phyloP scores from a whole-genome alignment of 2,113 vertebrate genomes.

The Himantopus leucocephalus region DNA sequence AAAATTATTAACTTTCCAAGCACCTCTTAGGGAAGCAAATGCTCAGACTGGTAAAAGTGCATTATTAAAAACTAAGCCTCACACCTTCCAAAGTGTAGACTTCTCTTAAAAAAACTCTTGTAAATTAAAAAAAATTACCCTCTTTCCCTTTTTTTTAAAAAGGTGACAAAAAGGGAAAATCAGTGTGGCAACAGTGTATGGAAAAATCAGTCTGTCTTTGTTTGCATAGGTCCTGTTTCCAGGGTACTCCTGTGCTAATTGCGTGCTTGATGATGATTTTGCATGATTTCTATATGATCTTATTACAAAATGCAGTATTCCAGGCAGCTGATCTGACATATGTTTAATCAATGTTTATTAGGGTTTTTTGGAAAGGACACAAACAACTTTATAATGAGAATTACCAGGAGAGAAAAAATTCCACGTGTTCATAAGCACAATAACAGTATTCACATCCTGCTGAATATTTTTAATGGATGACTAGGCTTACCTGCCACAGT shows the following conservation, averaged over 20 bases:
- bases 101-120: not conserved
- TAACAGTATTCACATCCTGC: not conserved
- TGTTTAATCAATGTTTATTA: not conserved
- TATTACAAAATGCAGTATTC: not conserved
- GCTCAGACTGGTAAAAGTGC: not conserved
- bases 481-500: not conserved
- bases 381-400: not conserved
- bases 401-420: not conserved
- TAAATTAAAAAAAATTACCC: not conserved
- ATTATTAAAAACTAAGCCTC: not conserved
- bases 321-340: not conserved
- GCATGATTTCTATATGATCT: not conserved
- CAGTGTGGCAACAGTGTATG: not conserved
- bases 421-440: not conserved
- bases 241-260: not conserved
- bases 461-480: not conserved
- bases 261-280: not conserved
- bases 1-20: not conserved
- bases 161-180: not conserved
- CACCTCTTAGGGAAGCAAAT: not conserved
- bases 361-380: not conserved
- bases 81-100: not conserved
- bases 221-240: not conserved
- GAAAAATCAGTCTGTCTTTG: not conserved
- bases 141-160: not conserved